Evolutionary conservation across 1,140 invertebrate species (phyloP).

Genomic region (Octopus bimaculoides): DNA sequence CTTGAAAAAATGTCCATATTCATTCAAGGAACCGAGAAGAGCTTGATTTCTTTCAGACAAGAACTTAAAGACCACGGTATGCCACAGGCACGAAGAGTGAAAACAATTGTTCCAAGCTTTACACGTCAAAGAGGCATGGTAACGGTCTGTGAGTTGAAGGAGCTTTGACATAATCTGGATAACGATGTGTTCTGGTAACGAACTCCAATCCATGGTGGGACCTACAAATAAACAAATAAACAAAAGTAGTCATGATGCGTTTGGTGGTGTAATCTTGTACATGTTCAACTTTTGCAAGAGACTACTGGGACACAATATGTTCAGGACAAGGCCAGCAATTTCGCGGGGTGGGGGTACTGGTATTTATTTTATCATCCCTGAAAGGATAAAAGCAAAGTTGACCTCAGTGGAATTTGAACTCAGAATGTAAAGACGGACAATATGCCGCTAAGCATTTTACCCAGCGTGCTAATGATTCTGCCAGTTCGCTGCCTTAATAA

Average conservation of each 20-base stretch:
- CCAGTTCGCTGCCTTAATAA: no score
- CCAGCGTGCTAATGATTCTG: no score
- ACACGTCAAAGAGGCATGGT: conserved; percentile 25
- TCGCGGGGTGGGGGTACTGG: no score
- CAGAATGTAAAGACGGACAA: no score
- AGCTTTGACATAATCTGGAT: conserved; percentile 27
- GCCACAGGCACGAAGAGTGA: conserved; percentile 27
- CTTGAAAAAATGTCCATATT: conserved; percentile 26
- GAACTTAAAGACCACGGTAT: conserved; percentile 24
- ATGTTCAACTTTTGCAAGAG: no score
- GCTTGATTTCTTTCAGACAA: conserved; percentile 13
- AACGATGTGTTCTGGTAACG: conserved; percentile 27
- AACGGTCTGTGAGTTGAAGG: conserved; percentile 22
- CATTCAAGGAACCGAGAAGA: conserved; percentile 17
- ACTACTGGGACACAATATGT: no score
- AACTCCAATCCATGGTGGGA: conserved; percentile 21
- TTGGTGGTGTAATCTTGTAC: no score
- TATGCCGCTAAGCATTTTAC: no score
- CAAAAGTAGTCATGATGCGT: neutral
- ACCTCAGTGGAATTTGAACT: no score
- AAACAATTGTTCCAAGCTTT: conserved; percentile 28
- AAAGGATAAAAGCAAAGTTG: no score
- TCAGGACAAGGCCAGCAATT: no score
- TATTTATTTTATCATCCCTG: no score
- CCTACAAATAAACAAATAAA: neutral